Percentiles rank a stretch among this genome's conserved stretches.
Evolutionary conservation across 2,888 invertebrate species (phyloP).

Genomic region (Agrochola lota): DNA sequence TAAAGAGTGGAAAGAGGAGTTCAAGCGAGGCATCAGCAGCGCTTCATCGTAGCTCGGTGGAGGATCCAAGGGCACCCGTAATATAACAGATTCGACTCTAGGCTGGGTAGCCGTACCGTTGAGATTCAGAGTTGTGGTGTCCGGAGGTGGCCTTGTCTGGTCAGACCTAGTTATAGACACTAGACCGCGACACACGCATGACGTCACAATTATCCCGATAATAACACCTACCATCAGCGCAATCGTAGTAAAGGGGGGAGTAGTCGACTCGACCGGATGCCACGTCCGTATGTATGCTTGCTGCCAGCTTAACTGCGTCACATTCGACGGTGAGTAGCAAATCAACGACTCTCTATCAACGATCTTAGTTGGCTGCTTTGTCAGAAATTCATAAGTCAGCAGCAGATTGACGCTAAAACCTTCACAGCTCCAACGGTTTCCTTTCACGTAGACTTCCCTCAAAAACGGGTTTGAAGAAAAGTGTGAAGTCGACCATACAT

Average conservation of each 20-base stretch:
- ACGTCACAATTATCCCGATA: slow-evolving; percentile 89
- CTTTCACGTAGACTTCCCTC: slow-evolving; percentile 91
- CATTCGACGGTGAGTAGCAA: slow-evolving; percentile 92
- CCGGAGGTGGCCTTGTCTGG: slow-evolving; percentile 78
- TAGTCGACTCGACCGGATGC: slow-evolving; percentile 84
- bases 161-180: slow-evolving; percentile 84
- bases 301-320: slow-evolving; percentile 93
- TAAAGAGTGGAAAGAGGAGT: slow-evolving; percentile 91
- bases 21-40: slow-evolving; percentile 93
- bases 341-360: slow-evolving; percentile 86
- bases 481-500: slow-evolving; percentile 90
- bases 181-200: slow-evolving; percentile 89
- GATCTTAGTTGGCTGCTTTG: slow-evolving; percentile 88
- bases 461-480: slow-evolving; percentile 92
- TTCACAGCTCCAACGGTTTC: slow-evolving; percentile 95
- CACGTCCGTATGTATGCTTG: slow-evolving; percentile 92
- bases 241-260: slow-evolving; percentile 89
- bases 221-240: slow-evolving; percentile 89
- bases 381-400: slow-evolving; percentile 91
- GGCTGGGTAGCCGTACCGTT: slow-evolving; percentile 75
- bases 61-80: slow-evolving; percentile 83
- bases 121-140: slow-evolving; percentile 84
- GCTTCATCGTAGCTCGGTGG: slow-evolving; percentile 95
- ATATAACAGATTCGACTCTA: slow-evolving; percentile 78
- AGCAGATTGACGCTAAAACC: slow-evolving; percentile 91